Evolutionary conservation across 2,797 vertebrate genomes (phyloP).

Genomic region (Gambelia wislizenii): DNA sequence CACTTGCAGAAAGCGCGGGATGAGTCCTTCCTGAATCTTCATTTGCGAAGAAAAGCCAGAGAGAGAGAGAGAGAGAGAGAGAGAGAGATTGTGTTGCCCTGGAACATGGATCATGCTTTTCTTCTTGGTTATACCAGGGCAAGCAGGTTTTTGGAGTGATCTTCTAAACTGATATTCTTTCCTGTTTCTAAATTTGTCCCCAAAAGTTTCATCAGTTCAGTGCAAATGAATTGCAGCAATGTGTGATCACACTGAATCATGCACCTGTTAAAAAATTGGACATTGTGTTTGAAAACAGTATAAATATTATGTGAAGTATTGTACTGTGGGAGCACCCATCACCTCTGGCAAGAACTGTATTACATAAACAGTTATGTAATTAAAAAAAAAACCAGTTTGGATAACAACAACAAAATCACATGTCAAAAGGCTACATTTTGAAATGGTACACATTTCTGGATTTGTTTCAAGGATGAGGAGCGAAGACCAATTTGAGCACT

Average conservation of each 20-base stretch:
- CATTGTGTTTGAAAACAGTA: constrained; percentile 51
- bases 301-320: constrained; percentile 63
- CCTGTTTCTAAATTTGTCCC: neutral
- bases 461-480: neutral
- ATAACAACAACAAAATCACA: constrained; percentile 51
- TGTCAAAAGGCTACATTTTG: constrained; percentile 4
- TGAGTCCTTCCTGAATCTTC: too few relatives aligned
- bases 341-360: constrained; percentile 63
- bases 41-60: too few relatives aligned
- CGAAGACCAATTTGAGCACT: too few relatives aligned
- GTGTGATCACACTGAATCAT: constrained; percentile 13
- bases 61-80: too few relatives aligned
- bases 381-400: constrained; percentile 67
- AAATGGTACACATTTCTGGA: neutral
- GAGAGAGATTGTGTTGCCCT: too few relatives aligned
- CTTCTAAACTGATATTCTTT: neutral
- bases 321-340: constrained; percentile 58
- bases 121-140: neutral
- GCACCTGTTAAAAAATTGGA: constrained; percentile 55
- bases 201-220: neutral
- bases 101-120: neutral
- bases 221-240: neutral
- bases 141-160: neutral
- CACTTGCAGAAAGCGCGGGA: too few relatives aligned
- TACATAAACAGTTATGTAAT: constrained; percentile 62